Base-by-base conservation (phyloP, 2,888 invertebrate species). In the Nasonovia ribisnigri region DNA sequence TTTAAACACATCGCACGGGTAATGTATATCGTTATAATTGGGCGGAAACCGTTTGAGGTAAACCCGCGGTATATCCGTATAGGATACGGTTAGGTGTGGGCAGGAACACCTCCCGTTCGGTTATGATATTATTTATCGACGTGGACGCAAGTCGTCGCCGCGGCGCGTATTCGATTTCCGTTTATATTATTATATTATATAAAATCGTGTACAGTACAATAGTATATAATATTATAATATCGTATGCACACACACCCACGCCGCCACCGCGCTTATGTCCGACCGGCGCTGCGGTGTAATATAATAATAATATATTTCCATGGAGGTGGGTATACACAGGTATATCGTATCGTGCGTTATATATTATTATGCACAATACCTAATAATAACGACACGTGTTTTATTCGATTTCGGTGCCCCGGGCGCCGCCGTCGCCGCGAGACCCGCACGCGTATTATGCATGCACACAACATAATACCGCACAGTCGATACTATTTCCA, bases 351-450 rank as follows among this genome's bases (percentile, higher is more conserved):
- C 54, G 51, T 51, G n/a, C n/a, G n/a, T n/a, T n/a, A 51, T 51
- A 3, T n/a, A 67, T 60, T 67, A 20, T 36, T 36, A 77, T 77
- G 77, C 16, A 86, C 46, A 46, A 46, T 51, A 51, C 51, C 51
- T 54, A 87, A 87, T n/a, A 87, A 86, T 86, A 86, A 86, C 46
- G 16, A 42, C 60, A 60, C 89, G 89, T 89, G 88, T 48, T 88
- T 88, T 36, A n/a, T 87, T 48, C 16, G 87, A 87, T 60, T 43
- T 77, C 91, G 84, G 91, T 13, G 8, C 48, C 48, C 20, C 48
- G 20, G 86, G 86, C 86, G 48, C 77, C 42, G n/a, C 26, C 42
- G 90, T 24, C 90, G 90, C 90, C 77, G 84, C 48, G 20, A 77
- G 77, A 20, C 36, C 8, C 46, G 86, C 77, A 77, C 77, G 77